These are phyloP conservation scores for Pogonognathellus flavescens DNA, from an alignment of 1,140 invertebrate genomes.

Conservation along the genomic window DNA sequence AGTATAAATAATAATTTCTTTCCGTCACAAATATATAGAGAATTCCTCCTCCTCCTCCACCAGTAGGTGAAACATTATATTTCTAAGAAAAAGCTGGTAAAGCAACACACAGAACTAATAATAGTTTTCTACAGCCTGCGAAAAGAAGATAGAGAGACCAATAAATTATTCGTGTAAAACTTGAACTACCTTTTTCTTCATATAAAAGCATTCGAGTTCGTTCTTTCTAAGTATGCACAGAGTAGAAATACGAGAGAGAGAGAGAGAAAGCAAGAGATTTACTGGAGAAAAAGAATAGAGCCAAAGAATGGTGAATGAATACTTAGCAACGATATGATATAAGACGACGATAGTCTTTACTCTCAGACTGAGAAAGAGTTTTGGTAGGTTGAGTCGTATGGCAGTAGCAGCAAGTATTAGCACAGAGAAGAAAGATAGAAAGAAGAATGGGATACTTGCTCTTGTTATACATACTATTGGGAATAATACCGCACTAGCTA, in stretches of 20 bases:
- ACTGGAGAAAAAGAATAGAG: not conserved
- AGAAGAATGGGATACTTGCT: conserved; percentile 9
- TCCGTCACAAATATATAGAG: no score
- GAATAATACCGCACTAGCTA: no score
- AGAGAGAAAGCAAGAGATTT: not conserved
- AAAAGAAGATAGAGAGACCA: conserved; percentile 39
- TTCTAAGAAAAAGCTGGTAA: not conserved
- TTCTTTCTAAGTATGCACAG: no score
- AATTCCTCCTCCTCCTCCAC: no score
- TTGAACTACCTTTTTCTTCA: conserved; percentile 33
- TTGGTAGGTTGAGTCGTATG: not conserved
- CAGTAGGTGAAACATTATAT: conserved; percentile 32
- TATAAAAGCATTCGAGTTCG: not conserved
- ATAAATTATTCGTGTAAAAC: conserved; percentile 41
- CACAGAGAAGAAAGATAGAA: conserved; percentile 16
- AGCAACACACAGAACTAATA: conserved; percentile 5
- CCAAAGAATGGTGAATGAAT: no score
- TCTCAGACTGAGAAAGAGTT: not conserved
- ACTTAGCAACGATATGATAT: no score
- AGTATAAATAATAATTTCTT: no score
- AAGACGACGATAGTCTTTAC: no score
- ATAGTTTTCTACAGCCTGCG: conserved; percentile 23
- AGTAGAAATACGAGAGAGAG: not conserved
- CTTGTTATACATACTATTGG: not conserved
- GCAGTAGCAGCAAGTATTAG: not conserved